Conservation (phyloP, 2,888 invertebrate species). For the Thymelicus sylvestris region DNA sequence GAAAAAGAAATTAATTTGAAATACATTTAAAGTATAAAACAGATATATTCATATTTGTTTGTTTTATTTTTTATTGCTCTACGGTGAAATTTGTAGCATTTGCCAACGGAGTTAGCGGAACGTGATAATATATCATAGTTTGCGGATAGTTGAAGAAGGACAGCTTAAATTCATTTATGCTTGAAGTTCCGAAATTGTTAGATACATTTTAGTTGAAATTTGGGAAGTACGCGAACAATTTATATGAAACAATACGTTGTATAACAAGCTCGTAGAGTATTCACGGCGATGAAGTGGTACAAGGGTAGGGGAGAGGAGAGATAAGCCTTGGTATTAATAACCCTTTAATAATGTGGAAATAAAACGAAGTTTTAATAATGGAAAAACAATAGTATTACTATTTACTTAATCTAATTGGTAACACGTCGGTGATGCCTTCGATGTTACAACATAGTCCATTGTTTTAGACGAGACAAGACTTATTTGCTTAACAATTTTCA, state of each 20-base stretch:
- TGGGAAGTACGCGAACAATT: conserved; percentile 28
- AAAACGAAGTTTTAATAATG: too few relatives aligned
- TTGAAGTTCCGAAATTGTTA: conserved; percentile 26
- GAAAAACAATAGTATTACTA: too few relatives aligned
- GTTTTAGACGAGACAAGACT: too few relatives aligned
- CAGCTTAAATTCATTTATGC: conserved; percentile 21
- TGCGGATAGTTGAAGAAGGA: conserved; percentile 9
- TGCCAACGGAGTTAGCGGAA: not conserved
- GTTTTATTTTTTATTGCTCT: not conserved
- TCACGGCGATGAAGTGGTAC: not conserved
- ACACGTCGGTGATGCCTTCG: too few relatives aligned
- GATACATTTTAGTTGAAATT: conserved; percentile 24
- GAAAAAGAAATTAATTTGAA: too few relatives aligned
- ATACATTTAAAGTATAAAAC: too few relatives aligned
- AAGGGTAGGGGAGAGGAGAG: too few relatives aligned
- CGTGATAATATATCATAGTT: not conserved
- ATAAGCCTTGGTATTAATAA: too few relatives aligned
- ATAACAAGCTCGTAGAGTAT: not conserved
- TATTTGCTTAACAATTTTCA: too few relatives aligned
- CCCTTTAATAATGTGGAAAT: too few relatives aligned
- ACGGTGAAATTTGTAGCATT: not conserved
- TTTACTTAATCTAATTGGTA: too few relatives aligned
- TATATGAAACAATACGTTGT: conserved; percentile 21
- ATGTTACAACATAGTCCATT: too few relatives aligned
- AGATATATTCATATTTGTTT: not conserved